Evolutionary conservation across 2,113 vertebrate genomes (phyloP).

Genomic region (Tauraco erythrolophus): DNA sequence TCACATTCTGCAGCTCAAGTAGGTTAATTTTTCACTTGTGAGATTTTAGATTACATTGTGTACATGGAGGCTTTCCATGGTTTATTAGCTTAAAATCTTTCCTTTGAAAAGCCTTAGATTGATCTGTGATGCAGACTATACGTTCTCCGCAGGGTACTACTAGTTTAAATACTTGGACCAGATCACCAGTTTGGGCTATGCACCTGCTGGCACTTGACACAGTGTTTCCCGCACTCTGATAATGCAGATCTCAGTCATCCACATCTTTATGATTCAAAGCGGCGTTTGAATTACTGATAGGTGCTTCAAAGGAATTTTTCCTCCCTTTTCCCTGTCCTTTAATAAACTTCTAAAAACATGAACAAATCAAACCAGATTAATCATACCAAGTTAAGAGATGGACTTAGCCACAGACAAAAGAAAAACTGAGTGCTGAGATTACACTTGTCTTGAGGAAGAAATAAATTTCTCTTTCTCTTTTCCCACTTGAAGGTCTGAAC

Average conservation of each 20-base stretch:
- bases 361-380: not conserved
- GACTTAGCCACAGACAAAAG: not conserved
- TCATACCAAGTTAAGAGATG: conserved; percentile 10
- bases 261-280: not conserved
- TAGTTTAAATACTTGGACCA: not conserved
- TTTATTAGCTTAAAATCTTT: not conserved
- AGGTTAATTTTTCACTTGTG: not conserved
- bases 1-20: not conserved
- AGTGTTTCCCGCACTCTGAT: not conserved
- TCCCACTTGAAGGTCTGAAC: not conserved
- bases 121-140: not conserved
- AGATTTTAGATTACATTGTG: not conserved
- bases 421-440: conserved; percentile 18
- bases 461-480: not conserved
- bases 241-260: not conserved
- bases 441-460: not conserved
- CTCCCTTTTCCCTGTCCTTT: not conserved
- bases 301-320: not conserved
- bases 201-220: not conserved
- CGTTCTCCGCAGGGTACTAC: not conserved
- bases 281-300: not conserved
- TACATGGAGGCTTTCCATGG: not conserved
- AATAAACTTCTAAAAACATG: not conserved
- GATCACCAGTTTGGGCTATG: not conserved
- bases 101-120: not conserved